Evolutionary conservation across 2,113 vertebrate genomes (phyloP), one percentile per base, ranked within the genome.

Genomic region (Ivindomyrus marchei): DNA sequence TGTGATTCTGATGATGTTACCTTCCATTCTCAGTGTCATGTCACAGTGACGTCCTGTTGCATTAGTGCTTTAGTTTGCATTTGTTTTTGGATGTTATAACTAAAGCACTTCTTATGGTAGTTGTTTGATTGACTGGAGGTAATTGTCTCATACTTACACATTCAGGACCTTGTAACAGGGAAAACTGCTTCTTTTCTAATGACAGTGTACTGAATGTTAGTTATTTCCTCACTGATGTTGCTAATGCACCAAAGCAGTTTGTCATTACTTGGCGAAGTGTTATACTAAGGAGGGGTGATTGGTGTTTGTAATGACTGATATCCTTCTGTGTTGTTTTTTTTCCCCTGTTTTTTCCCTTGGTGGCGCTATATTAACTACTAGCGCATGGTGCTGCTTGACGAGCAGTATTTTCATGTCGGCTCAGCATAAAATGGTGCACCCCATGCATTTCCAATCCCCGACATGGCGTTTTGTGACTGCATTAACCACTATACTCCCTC

Each of bases 401-500:
- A 31, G 45, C 47, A 50, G 84, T 6, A n/a, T 39, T 91, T 90
- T 89, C 53, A 85, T 89, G 92, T 89, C 90, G 90, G 88, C 89
- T 86, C 90, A 94, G 90, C 91, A 91, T 84, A 85, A 90, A 91
- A 83, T 90, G 92, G 90, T 88, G 70, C 62, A 93, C 93, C 92
- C 88, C 88, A 91, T 92, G 89, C 93, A 89, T 89, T 91, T 93
- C 46, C 91, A 91, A 84, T 36, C 66, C 66, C 91, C 87, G 90
- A 94, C 88, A 94, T 93, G 95, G 94, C 93, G 91, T 92, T 92
- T 92, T 94, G 91, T 86, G 17, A 50, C 45, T 86, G 42, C 45
- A 13, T 86, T n/a, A n/a, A 50, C 24, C 0, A 0, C 45, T 4
- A 49, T 5, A 84, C 19, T 85, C 21, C 17, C 0, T 24, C 21